These are phyloP conservation scores for Struthidea cinerea DNA, from an alignment of 2,113 vertebrate species.

Conservation along the genomic window DNA sequence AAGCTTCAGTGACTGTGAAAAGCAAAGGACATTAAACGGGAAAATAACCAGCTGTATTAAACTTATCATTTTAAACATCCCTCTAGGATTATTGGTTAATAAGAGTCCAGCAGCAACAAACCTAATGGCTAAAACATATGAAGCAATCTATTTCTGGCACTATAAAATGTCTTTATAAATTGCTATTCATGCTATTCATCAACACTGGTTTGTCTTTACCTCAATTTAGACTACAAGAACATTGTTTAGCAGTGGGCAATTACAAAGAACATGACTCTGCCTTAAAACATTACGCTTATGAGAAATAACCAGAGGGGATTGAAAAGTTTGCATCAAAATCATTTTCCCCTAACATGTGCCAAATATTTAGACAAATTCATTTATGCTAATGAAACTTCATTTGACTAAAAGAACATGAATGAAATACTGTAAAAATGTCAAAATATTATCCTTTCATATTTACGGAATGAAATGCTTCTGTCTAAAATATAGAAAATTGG, in stretches of 20 bases:
- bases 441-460: neutral
- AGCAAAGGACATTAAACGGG: neutral
- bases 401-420: neutral
- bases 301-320: neutral
- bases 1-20: neutral
- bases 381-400: neutral
- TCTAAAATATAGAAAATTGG: neutral
- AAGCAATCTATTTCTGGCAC: neutral
- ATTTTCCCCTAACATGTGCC: neutral
- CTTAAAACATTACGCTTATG: neutral
- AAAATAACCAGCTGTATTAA: neutral
- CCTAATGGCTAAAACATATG: neutral
- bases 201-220: fast-evolving
- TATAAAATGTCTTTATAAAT: neutral
- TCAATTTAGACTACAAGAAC: neutral
- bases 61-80: neutral
- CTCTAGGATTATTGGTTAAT: neutral
- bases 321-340: neutral
- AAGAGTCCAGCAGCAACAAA: neutral
- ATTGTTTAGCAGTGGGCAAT: neutral
- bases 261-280: neutral
- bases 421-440: neutral
- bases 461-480: neutral
- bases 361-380: neutral
- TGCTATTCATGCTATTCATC: neutral